Conservation (phyloP, 2,888 invertebrate genomes). For the Brachypalpus laphriformis region DNA sequence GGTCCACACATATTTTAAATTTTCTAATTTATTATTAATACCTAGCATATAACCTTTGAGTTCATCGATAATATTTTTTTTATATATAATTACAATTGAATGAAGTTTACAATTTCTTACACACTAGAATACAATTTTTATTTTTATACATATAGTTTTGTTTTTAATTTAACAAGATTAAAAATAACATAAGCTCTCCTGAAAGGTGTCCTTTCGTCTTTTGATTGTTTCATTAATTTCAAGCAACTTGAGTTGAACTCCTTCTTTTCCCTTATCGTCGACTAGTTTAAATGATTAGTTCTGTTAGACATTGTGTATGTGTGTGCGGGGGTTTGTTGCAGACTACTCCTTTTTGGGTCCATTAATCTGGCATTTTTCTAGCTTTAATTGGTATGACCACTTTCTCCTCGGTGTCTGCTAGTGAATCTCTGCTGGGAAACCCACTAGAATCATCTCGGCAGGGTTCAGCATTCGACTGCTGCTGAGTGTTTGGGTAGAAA, state of each 20-base stretch:
- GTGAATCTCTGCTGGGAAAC: constrained; percentile 46
- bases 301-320: neutral
- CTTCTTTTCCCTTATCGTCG: neutral
- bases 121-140: constrained; percentile 12
- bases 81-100: constrained; percentile 65
- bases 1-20: constrained; percentile 37
- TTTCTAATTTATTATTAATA: constrained; percentile 66
- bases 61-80: constrained; percentile 48
- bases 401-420: constrained; percentile 59
- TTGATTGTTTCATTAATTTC: constrained; percentile 57
- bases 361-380: constrained; percentile 69
- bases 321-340: constrained; percentile 4
- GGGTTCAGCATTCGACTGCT: constrained; percentile 58
- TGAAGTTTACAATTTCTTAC: constrained; percentile 62
- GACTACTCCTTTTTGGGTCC: constrained; percentile 16
- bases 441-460: constrained; percentile 56
- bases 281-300: constrained; percentile 3
- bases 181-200: constrained; percentile 65
- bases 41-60: constrained; percentile 69
- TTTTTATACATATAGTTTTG: constrained; percentile 8
- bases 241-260: constrained; percentile 30
- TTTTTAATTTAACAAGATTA: constrained; percentile 58
- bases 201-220: constrained; percentile 56
- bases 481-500: constrained; percentile 60
- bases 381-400: constrained; percentile 69